phyloP scores from a whole-genome alignment of 2,113 vertebrate genomes.

The Neomonachus schauinslandi region DNA sequence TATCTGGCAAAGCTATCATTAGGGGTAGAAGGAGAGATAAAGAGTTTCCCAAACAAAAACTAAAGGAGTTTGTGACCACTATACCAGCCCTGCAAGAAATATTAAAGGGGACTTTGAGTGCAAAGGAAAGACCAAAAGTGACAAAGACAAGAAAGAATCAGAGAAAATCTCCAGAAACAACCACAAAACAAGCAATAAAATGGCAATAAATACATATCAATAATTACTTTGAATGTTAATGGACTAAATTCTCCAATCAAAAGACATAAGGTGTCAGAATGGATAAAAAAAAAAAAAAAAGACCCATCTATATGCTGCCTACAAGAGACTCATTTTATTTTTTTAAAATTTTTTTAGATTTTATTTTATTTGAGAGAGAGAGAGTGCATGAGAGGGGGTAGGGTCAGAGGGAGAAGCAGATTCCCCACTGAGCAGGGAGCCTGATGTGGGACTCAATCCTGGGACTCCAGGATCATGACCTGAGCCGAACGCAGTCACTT shows the following conservation, averaged over 20 bases:
- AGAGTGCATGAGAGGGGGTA: no score
- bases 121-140: neutral
- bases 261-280: neutral
- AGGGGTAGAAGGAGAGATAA: neutral
- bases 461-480: no score
- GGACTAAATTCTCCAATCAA: neutral
- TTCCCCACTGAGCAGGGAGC: no score
- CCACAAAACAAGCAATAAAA: neutral
- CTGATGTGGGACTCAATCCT: no score
- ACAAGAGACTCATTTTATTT: neutral
- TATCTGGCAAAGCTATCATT: neutral
- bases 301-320: neutral
- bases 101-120: neutral
- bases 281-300: neutral
- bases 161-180: neutral
- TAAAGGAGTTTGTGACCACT: neutral
- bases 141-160: neutral
- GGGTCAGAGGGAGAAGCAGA: no score
- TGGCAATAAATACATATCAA: neutral
- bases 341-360: no score
- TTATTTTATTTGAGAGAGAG: no score
- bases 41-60: neutral
- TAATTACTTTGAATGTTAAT: neutral
- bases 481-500: no score
- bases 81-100: neutral